Evolutionary conservation across 1,140 invertebrate species (phyloP), one percentile per base, ranked within the genome.

Genomic region (Euura lappo): DNA sequence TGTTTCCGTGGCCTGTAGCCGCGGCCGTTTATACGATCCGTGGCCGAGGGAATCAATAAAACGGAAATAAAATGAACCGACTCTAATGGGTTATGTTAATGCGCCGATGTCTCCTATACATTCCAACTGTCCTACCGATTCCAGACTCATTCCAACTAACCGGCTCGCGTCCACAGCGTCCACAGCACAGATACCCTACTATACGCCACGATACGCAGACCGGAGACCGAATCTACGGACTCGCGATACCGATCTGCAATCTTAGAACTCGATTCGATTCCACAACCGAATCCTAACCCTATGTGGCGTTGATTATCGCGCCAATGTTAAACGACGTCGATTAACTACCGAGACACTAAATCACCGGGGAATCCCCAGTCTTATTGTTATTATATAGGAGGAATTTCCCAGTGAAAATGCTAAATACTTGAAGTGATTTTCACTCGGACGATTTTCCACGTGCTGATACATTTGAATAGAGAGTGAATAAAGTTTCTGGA

Each of bases 11-110:
- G 28, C 28, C 28, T 28, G 28, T 28, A 28, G 28, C 28, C 28
- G 28, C 28, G 1, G 28, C 28, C 28, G 28, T 60, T 60, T 60
- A 60, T 60, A n/a, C 51, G 51, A 8, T n/a, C 6, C 51, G 51
- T 60, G 51, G 13, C 8, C 51, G 6, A n/a, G 13, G 4, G 43
- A 67, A 76, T 73, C 71, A 44, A 73, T 77, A 69, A 75, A 76
- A 76, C 65, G 46, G 71, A 44, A 77, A 77, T 77, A 75, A 75
- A 77, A 72, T 47, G 69, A 70, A 47, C 43, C 69, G 69, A 70
- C 69, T 44, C 69, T 70, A 70, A 70, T 70, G 69, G 69, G 69
- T 70, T 70, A 70, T 70, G 69, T 70, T 70, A 46, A 70, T 70
- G 42, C 45, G 5, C 13, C 44, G 66, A 44, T 68, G 66, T 68